A percentile compares a stretch with the other conserved stretches of the same genome.
Evolutionary conservation across 64 coral and sea anemone genomes (phyloP).

Genomic region (Stichodactyla helianthus): DNA sequence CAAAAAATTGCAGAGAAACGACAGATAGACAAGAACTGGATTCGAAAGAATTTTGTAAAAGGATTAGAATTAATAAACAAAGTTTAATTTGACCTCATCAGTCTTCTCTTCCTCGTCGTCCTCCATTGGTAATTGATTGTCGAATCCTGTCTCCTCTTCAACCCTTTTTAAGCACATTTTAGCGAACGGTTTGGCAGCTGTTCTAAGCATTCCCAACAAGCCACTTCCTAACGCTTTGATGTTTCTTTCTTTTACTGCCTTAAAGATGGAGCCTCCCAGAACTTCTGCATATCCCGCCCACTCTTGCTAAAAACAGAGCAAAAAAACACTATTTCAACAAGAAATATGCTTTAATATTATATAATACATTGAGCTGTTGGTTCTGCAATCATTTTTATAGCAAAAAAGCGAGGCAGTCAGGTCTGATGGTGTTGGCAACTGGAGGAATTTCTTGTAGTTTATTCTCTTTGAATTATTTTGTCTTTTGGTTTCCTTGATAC

Average conservation of each 20-base stretch:
- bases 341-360: too few relatives aligned
- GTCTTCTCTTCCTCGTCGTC: background rate
- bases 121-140: slow-evolving; percentile 9
- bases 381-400: too few relatives aligned
- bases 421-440: too few relatives aligned
- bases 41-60: too few relatives aligned
- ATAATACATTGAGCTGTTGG: too few relatives aligned
- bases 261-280: background rate
- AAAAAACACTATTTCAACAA: background rate
- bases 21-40: too few relatives aligned
- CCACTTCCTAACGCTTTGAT: background rate
- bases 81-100: background rate
- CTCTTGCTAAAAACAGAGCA: slow-evolving; percentile 24
- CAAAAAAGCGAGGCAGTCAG: too few relatives aligned
- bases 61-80: too few relatives aligned
- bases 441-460: too few relatives aligned
- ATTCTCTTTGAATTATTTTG: too few relatives aligned
- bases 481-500: too few relatives aligned
- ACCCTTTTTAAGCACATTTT: background rate
- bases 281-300: slow-evolving; percentile 33
- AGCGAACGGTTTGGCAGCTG: background rate
- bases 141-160: background rate
- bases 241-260: slow-evolving; percentile 5
- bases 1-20: too few relatives aligned
- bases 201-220: background rate